phyloP scores from a whole-genome alignment of 2,888 invertebrate species.

The Hyalella azteca region DNA sequence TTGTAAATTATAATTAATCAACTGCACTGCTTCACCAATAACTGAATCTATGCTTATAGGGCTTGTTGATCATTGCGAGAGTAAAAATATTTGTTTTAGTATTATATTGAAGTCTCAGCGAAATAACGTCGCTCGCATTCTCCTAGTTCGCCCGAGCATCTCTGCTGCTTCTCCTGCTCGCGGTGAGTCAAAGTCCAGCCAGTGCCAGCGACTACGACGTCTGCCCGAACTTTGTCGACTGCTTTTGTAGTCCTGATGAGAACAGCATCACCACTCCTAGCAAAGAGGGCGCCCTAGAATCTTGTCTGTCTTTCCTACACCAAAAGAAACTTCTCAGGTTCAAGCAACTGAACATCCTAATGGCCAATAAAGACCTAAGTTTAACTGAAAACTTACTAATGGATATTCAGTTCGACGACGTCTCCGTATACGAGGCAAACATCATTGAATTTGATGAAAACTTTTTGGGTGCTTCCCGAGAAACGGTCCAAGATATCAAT shows the following conservation, averaged over 20 bases:
- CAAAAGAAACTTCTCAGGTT: background rate
- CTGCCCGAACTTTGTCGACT: too few species aligned
- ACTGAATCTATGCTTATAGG: too few species aligned
- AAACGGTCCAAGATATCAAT: background rate
- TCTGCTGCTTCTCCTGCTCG: too few species aligned
- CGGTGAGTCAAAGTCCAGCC: too few species aligned
- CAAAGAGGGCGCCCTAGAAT: background rate
- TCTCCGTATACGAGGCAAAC: constrained; percentile 7
- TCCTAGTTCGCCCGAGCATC: too few species aligned
- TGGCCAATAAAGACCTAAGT: background rate
- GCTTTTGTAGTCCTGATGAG: background rate
- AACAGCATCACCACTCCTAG: background rate
- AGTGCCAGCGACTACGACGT: too few species aligned
- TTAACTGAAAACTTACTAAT: background rate
- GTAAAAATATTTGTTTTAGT: too few species aligned
- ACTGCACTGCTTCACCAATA: too few species aligned
- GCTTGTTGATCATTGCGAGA: too few species aligned
- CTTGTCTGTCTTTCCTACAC: background rate
- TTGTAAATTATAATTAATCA: too few species aligned
- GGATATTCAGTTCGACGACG: background rate
- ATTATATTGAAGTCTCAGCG: too few species aligned
- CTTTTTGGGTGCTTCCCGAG: background rate
- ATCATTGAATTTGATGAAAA: background rate
- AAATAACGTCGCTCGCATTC: too few species aligned
- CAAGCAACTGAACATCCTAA: background rate